Conservation (phyloP, 2,113 vertebrate genomes). For the Scomber japonicus region DNA sequence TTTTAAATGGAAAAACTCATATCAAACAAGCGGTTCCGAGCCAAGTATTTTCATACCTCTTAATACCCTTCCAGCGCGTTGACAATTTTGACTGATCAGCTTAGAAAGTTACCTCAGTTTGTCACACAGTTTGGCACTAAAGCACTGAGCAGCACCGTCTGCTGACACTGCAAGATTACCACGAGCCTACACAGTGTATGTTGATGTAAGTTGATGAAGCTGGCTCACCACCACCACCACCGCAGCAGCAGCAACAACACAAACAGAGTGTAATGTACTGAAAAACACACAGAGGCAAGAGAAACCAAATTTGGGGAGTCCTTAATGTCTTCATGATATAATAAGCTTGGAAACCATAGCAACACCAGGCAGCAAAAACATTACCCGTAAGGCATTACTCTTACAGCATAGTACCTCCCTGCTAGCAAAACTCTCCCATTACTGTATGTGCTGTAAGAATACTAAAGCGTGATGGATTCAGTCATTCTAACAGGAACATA, state of each 20-base stretch:
- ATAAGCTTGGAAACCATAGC: slow-evolving; percentile 68
- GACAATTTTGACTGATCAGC: neutral
- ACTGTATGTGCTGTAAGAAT: slow-evolving; percentile 12
- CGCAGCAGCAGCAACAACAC: too few relatives aligned
- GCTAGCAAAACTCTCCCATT: slow-evolving; percentile 13
- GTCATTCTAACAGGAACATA: neutral
- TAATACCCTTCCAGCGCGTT: neutral
- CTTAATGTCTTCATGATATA: slow-evolving; percentile 44
- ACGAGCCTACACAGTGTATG: neutral
- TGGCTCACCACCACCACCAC: neutral
- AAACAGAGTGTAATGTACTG: neutral
- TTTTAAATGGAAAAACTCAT: too few relatives aligned
- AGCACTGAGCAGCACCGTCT: neutral
- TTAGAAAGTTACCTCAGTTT: neutral
- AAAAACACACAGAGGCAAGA: slow-evolving; percentile 19
- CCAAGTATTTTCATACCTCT: too few relatives aligned
- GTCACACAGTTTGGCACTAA: neutral
- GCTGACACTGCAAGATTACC: slow-evolving; percentile 7
- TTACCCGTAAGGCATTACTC: slow-evolving; percentile 29
- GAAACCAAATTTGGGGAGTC: slow-evolving; percentile 28
- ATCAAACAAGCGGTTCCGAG: too few relatives aligned
- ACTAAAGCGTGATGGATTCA: neutral
- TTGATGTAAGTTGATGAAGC: slow-evolving; percentile 5
- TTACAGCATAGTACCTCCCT: slow-evolving; percentile 4
- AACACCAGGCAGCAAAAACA: slow-evolving; percentile 43